Conservation (phyloP, 2,888 invertebrate genomes). For the Drosophila formosana region DNA sequence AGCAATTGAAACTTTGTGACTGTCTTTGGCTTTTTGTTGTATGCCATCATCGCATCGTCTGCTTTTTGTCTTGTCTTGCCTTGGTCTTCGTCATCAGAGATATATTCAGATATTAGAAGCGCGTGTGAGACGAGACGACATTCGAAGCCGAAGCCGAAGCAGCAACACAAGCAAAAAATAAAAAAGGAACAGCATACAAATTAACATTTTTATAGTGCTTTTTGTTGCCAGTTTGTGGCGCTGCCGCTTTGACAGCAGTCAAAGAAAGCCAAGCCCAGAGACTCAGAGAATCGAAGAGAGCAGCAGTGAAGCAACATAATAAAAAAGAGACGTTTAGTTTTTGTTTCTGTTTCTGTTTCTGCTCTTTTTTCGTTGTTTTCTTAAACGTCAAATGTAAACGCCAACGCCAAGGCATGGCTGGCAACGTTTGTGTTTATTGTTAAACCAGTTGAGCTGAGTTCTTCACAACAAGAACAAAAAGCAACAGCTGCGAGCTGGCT, state of each 20-base stretch:
- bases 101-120: conserved; percentile 68
- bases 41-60: conserved; percentile 63
- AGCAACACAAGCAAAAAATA: neutral
- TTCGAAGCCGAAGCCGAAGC: conserved; percentile 46
- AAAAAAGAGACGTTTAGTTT: conserved; percentile 55
- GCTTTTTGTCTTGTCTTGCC: conserved; percentile 9
- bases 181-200: conserved; percentile 58
- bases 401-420: conserved; percentile 50
- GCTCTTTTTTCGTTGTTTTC: conserved; percentile 24
- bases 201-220: conserved; percentile 67
- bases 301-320: conserved; percentile 28
- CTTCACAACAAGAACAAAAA: conserved; percentile 60
- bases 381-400: conserved; percentile 67
- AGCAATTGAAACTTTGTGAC: conserved; percentile 70
- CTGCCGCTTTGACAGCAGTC: conserved; percentile 32
- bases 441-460: conserved; percentile 68
- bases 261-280: conserved; percentile 75
- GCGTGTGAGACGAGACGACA: conserved; percentile 66
- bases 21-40: conserved; percentile 43
- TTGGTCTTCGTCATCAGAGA: conserved; percentile 29
- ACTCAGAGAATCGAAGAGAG: conserved; percentile 55
- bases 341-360: conserved; percentile 13
- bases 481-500: conserved; percentile 45
- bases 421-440: conserved; percentile 55
- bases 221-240: conserved; percentile 33